Evolutionary conservation across 2,888 invertebrate species (phyloP), one percentile per base, ranked within the genome.

Genomic region (Autographa gamma): DNA sequence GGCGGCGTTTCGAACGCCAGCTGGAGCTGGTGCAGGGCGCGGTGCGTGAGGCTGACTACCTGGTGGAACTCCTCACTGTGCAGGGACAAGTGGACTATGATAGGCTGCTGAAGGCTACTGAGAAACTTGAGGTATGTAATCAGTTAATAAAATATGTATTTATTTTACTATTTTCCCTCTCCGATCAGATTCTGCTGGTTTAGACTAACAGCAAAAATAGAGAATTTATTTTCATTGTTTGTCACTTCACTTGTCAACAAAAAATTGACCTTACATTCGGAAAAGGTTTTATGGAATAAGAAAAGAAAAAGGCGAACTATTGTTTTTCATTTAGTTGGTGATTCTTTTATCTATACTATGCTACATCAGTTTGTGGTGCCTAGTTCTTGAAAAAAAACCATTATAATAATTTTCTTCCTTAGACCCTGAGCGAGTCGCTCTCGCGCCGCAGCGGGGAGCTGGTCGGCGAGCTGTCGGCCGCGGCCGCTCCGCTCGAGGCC

Each of bases 41-140:
- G 0, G 98, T 98, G 0, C 97, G 98, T 69, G 98, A 98, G 85
- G 98, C 98, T 0, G 98, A 98, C 89, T 98, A 98, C 85, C 98
- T 98, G 98, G 98, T 98, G 95, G 98, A 98, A 80, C 93, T 98
- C 71, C 95, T 98, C 16, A 97, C 98, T 0, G 97, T 98, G 0
- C 98, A 98, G 88, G 98, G 98, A 0, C 97, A 97, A 74, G 97
- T 98, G 18, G 98, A 98, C 90, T 98, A 98, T 86, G 98, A 98
- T 78, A 96, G 98, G 11, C 93, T 98, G 71, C 96, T 97, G 66
- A 98, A 98, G 88, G 98, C 98, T 58, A 98, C 98, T 0, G 98
- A 98, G 91, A 96, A 98, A 86, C 96, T 98, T 70, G 98, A 98
- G 97, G 98, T 98, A 84, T 96, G 96, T 18, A 11, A 25, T 8